phyloP scores from a whole-genome alignment of 53 echinoderm and acorn worm species.

The Holothuria leucospilota region DNA sequence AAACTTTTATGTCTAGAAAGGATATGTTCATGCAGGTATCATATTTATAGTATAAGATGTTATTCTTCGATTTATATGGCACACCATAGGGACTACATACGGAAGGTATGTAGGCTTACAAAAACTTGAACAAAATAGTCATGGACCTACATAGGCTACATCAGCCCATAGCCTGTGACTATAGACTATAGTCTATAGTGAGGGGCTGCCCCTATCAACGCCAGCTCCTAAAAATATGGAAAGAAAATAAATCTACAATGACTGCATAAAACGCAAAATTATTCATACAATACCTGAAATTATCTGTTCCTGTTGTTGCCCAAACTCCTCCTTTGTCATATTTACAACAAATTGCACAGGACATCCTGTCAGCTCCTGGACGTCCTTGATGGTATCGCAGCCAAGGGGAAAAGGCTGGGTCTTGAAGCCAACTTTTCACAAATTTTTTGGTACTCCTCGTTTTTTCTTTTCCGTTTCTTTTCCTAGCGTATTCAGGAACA shows the following conservation, averaged over 20 bases:
- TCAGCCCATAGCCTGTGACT: too few species aligned
- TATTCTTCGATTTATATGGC: not conserved
- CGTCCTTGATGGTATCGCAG: not conserved
- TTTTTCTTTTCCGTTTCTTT: not conserved
- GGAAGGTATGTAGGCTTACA: not conserved
- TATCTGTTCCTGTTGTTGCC: conserved; percentile 33
- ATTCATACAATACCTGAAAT: conserved; percentile 17
- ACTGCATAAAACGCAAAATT: not conserved
- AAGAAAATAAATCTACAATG: too few species aligned
- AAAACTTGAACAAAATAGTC: too few species aligned
- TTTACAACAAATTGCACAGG: conserved; percentile 26
- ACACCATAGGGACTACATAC: not conserved
- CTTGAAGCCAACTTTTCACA: conserved; percentile 30
- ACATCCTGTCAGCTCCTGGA: not conserved
- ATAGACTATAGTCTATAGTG: too few species aligned
- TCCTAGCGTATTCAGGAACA: too few species aligned
- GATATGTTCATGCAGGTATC: not conserved
- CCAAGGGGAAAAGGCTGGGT: conserved; percentile 22
- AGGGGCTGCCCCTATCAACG: too few species aligned
- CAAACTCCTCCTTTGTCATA: conserved; percentile 30
- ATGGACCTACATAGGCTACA: too few species aligned
- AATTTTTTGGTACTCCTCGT: conserved; percentile 19
- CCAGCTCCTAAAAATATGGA: too few species aligned
- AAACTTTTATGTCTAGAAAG: conserved; percentile 40
- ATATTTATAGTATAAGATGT: not conserved